Base-by-base conservation (phyloP, 2,797 vertebrate genomes). In the Poecilia gillii region DNA sequence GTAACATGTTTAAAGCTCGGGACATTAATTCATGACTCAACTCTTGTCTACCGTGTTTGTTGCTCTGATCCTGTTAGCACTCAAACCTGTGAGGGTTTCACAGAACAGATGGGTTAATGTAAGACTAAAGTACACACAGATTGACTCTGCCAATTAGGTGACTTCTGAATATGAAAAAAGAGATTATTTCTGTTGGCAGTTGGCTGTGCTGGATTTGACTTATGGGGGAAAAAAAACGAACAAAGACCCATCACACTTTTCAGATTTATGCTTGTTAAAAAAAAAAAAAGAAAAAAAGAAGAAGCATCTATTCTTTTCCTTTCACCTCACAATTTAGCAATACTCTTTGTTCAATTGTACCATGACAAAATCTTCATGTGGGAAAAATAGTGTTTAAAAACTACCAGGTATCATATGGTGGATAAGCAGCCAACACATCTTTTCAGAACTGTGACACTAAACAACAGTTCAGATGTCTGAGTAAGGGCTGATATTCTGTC, bases 401-500 rank as follows among this genome's bases (percentile, higher is more conserved):
- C 66, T 25, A 25, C 25, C 12, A 13, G 20, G 20, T 43, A 66
- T 1, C 8, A 39, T 66, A 39, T 2, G 23, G 39, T 39, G 33
- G 6, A 66, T 39, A 20, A 66, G 62, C 18, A 20, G 18, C 2
- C 23, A 68, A 74, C 0, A 2, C 6, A 3, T 0, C 1, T 3
- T 18, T 81, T 74, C 43, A 51, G 74, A 51, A 62, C 57, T 4
- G 36, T 39, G 7, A 4, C 25, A 43, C 77, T 53, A 28, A 55
- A 39, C 33, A 55, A 33, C 28, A 62, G 49, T 43, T 57, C 49
- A 18, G 64, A 41, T 49, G 77, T 83, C 57, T 70, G 68, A 6
- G 49, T 25, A 6, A 25, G 20, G 75, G 57, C 45, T 66, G 68
- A 83, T 76, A 73, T 82, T 64, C 86, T 71, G 80, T 89, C 57